Conservation (phyloP, 2,113 vertebrate genomes). For the Nesospiza acunhae region DNA sequence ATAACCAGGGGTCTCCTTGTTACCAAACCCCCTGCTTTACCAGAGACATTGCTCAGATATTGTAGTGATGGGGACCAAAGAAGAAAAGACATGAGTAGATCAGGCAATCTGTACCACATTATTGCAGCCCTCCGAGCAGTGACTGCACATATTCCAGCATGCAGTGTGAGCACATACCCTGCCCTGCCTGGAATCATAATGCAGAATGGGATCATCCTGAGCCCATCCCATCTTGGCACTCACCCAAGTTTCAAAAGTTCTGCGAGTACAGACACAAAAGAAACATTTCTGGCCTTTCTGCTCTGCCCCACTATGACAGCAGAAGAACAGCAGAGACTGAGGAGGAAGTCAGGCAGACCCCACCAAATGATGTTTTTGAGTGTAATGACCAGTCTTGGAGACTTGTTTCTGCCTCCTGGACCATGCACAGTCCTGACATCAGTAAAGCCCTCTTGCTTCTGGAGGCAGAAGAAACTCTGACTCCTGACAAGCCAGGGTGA, state of each 20-base stretch:
- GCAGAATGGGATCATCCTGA: constrained; percentile 44
- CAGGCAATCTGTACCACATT: not conserved
- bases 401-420: not conserved
- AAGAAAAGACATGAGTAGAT: not conserved
- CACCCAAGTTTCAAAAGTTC: constrained; percentile 26
- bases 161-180: not conserved
- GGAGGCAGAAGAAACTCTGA: not conserved
- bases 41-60: not conserved
- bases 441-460: not conserved
- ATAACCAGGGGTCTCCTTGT: not conserved
- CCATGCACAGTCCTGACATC: not conserved
- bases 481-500: not conserved
- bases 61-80: not conserved
- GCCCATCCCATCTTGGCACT: constrained; percentile 21
- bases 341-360: not conserved
- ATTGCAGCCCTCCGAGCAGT: not conserved
- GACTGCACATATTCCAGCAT: accelerated
- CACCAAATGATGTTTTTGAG: not conserved
- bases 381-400: not conserved
- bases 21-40: not conserved
- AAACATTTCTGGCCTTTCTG: constrained; percentile 37
- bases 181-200: not conserved
- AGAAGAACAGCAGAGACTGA: not conserved
- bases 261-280: constrained; percentile 15
- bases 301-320: not conserved